phyloP scores from a whole-genome alignment of 2,113 vertebrate species.

The Mesocricetus auratus region DNA sequence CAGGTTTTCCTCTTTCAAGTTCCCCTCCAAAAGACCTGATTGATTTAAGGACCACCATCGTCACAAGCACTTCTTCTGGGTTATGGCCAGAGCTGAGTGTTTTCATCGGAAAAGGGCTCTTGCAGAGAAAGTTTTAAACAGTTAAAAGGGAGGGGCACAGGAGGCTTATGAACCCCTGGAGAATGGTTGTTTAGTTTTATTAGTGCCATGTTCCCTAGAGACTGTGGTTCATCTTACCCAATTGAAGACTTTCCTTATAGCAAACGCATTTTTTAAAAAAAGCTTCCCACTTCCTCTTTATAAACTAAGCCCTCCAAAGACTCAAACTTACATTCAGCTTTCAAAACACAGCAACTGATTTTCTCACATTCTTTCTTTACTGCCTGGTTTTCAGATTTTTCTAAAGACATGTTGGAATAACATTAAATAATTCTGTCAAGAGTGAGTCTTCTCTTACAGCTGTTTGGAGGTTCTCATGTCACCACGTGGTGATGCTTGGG shows the following conservation, averaged over 20 bases:
- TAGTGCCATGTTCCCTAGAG: slow-evolving; percentile 69
- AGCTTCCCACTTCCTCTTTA: slow-evolving; percentile 72
- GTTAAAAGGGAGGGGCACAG: background rate
- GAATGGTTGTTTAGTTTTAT: slow-evolving; percentile 68
- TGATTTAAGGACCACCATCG: slow-evolving; percentile 73
- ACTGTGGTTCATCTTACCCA: slow-evolving; percentile 61
- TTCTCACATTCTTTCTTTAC: slow-evolving; percentile 57
- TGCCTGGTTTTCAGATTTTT: slow-evolving; percentile 28
- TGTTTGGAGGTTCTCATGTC: slow-evolving; percentile 10
- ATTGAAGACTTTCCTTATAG: slow-evolving; percentile 72
- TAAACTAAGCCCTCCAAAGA: slow-evolving; percentile 69
- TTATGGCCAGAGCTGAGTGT: slow-evolving; percentile 57
- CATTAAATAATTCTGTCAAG: slow-evolving; percentile 49
- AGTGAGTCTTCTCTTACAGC: slow-evolving; percentile 25
- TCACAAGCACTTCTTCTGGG: slow-evolving; percentile 69
- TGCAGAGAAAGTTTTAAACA: slow-evolving; percentile 58
- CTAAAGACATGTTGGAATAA: slow-evolving; percentile 38
- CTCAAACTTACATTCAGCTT: slow-evolving; percentile 66
- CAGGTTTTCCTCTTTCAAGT: slow-evolving; percentile 60
- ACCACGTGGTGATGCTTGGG: background rate
- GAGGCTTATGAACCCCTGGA: slow-evolving; percentile 46
- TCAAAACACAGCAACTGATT: background rate
- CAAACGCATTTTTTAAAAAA: slow-evolving; percentile 76
- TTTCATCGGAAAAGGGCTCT: slow-evolving; percentile 61
- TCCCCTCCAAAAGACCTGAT: slow-evolving; percentile 65